Evolutionary conservation across 2,113 vertebrate genomes (phyloP).

Genomic region (Gorsachius goisagi): DNA sequence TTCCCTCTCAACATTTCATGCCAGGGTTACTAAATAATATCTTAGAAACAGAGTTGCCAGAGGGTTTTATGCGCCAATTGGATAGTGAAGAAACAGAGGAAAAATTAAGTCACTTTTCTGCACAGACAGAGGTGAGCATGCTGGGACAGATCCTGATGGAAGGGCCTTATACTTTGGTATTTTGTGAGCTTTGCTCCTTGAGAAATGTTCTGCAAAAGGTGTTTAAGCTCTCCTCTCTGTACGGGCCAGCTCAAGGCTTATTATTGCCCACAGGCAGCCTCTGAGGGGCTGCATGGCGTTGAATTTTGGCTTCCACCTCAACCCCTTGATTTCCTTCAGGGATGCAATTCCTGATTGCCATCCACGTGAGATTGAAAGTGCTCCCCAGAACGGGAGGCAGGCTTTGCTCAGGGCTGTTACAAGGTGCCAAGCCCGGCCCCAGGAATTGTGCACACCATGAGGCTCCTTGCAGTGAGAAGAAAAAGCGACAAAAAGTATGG

Average conservation of each 20-base stretch:
- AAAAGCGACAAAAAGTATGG: neutral
- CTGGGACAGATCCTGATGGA: neutral
- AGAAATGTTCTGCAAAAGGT: neutral
- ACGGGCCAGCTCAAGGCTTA: neutral
- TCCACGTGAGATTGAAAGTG: neutral
- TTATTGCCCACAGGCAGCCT: neutral
- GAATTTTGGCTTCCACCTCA: neutral
- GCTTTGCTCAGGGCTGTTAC: neutral
- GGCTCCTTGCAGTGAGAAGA: neutral
- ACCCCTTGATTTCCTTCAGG: neutral
- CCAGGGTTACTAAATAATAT: neutral
- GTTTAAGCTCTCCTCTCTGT: neutral
- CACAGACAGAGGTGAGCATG: neutral
- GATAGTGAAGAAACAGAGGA: neutral
- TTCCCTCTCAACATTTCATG: neutral
- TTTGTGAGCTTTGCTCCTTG: neutral
- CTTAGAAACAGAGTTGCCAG: neutral
- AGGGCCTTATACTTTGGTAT: neutral
- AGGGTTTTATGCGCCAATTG: neutral
- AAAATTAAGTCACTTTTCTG: neutral
- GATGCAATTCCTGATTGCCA: neutral
- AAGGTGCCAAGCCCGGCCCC: neutral
- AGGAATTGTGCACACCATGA: accelerated
- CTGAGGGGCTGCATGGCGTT: accelerated
- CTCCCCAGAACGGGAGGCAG: neutral